A percentile compares a stretch with the other conserved stretches of the same genome.
These are phyloP conservation scores for Progne subis DNA, from an alignment of 2,113 vertebrate genomes.

Conservation along the genomic window DNA sequence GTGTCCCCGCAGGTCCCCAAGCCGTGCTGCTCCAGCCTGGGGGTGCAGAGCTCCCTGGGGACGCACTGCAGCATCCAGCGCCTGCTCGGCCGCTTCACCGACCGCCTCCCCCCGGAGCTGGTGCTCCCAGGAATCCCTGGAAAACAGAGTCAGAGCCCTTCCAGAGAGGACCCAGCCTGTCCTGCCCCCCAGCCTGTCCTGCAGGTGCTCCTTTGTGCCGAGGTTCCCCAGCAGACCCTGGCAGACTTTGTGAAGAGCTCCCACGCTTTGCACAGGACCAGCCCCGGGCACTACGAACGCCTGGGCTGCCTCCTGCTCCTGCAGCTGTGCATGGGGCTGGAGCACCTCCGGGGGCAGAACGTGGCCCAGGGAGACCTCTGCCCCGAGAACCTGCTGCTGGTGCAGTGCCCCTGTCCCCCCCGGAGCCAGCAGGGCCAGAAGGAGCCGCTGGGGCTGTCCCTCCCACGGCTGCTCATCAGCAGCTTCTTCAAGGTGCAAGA, in stretches of 20 bases:
- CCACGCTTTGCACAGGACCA: neutral
- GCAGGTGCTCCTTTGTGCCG: constrained; percentile 50
- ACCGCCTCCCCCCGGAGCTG: neutral
- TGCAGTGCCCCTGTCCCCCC: neutral
- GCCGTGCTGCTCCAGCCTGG: neutral
- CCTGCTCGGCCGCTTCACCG: constrained; percentile 58
- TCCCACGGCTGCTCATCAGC: constrained; percentile 75
- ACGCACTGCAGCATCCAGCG: constrained; percentile 76
- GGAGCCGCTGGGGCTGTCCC: neutral
- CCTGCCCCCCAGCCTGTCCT: neutral
- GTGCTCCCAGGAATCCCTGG: neutral
- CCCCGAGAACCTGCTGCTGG: constrained; percentile 73
- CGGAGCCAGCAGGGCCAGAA: neutral
- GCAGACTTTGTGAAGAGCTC: constrained; percentile 71
- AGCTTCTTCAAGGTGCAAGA: constrained; percentile 25
- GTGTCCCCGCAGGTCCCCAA: constrained; percentile 59
- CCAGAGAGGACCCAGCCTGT: neutral
- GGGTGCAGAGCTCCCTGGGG: neutral
- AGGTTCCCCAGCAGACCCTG: constrained; percentile 77
- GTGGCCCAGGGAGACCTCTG: constrained; percentile 50
- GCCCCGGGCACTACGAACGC: constrained; percentile 67
- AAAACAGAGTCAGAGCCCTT: neutral
- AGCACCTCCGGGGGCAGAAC: constrained; percentile 60
- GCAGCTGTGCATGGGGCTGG: constrained; percentile 77
- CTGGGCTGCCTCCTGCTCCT: constrained; percentile 77